Base-by-base conservation (phyloP, 1,140 invertebrate species). In the Bombus confusus region DNA sequence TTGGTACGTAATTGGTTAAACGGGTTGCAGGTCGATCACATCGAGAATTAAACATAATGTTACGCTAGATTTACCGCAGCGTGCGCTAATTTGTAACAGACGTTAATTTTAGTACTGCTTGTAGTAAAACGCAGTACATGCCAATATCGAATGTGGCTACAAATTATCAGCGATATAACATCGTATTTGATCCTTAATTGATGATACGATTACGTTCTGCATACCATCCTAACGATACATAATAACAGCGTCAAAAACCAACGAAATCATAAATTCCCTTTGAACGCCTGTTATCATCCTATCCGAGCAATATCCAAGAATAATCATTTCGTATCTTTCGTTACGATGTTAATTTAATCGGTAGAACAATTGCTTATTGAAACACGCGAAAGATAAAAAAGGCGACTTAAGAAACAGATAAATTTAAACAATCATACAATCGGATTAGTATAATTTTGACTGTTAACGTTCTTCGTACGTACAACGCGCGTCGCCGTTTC, bases 1-100 rank as follows among this genome's bases (percentile, higher is more conserved):
- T 76, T 76, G 74, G 52, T n/a, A 76, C 74, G 74, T 76, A 76
- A 52, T 76, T 76, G 74, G 74, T 76, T 76, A 76, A 76, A 76
- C 74, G 74, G 52, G 47, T 52, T 52, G 3, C 39, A 31, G 68
- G 41, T 75, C 34, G 47, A 25, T 57, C 74, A n/a, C 31, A 39
- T 18, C 3, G 34, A 1, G 52, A 47, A 59, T 59, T 37, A 28
- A 76, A 25, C 74, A 22, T 6, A 34, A 37, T 37, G 47, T 59
- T 76, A 28, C 31, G 72, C n/a, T 37, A 37, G 12, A 13, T 69
- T 39, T 43, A 41, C 69, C n/a, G 34, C 25, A 15, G 28, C 22
- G 12, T 15, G 31, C 47, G 10, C 43, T 76, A 76, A 76, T 76
- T 76, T n/a, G 22, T 59, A 37, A 25, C 47, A 57, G 31, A 22